A percentile compares a stretch with the other conserved stretches of the same genome.
Conservation (phyloP, 92 coral and sea anemone species). For the Zoanthus sansibaricus region DNA sequence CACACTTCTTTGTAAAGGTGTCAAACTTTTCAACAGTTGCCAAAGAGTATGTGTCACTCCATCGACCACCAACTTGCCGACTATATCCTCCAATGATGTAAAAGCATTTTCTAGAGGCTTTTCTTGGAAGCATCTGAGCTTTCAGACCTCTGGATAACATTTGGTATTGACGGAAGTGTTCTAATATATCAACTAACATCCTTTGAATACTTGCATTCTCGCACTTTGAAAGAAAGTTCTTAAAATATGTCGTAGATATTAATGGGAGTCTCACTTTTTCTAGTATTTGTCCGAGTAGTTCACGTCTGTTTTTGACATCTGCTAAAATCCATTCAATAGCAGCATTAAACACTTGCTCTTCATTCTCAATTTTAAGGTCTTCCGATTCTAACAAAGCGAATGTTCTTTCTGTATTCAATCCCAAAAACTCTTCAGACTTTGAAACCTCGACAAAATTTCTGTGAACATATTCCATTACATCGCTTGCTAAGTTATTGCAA, state of each 20-base stretch:
- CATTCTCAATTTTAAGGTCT: constrained; percentile 84
- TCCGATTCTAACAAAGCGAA: constrained; percentile 82
- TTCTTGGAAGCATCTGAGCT: constrained; percentile 70
- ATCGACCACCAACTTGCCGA: constrained; percentile 78
- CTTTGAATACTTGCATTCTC: constrained; percentile 80
- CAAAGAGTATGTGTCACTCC: constrained; percentile 88
- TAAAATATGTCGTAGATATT: constrained; percentile 77
- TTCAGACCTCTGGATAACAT: constrained; percentile 61
- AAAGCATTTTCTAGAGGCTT: constrained; percentile 87
- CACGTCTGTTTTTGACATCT: constrained; percentile 73
- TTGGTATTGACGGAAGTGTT: constrained; percentile 79
- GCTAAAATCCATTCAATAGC: constrained; percentile 83
- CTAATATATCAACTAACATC: constrained; percentile 72
- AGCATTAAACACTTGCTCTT: constrained; percentile 87
- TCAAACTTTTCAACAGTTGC: constrained; percentile 87
- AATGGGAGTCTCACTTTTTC: constrained; percentile 85
- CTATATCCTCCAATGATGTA: constrained; percentile 91
- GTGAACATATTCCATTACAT: constrained; percentile 77
- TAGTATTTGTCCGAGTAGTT: constrained; percentile 77
- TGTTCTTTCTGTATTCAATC: constrained; percentile 59
- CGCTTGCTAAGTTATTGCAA: constrained; percentile 66
- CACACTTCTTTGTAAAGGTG: constrained; percentile 70
- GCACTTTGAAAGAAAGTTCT: constrained; percentile 64
- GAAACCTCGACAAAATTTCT: constrained; percentile 79
- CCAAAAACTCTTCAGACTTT: constrained; percentile 83